These are phyloP conservation scores for Cetonia aurata DNA, from an alignment of 2,888 invertebrate genomes.

Conservation along the genomic window DNA sequence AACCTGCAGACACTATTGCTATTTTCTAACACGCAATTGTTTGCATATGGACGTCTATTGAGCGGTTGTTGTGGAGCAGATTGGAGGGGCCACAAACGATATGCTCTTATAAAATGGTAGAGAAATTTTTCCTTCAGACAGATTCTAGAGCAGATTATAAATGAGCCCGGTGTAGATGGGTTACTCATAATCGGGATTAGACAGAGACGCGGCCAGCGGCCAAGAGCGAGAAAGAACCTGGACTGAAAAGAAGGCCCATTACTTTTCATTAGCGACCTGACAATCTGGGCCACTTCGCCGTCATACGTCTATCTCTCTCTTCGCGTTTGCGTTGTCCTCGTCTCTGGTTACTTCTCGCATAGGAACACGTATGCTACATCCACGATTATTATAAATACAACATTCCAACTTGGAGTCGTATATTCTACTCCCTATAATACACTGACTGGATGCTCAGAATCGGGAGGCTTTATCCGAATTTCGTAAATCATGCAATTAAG, in stretches of 20 bases:
- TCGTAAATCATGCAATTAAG: neutral
- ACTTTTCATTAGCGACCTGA: slow-evolving; percentile 58
- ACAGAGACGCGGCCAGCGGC: slow-evolving; percentile 36
- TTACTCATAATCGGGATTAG: slow-evolving; percentile 53
- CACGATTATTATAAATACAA: too few relatives aligned
- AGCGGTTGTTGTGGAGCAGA: too few relatives aligned
- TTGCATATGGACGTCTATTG: too few relatives aligned
- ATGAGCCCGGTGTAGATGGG: slow-evolving; percentile 41
- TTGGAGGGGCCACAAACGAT: too few relatives aligned
- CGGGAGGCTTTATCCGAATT: neutral
- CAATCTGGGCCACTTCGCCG: slow-evolving; percentile 51
- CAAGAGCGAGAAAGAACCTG: slow-evolving; percentile 43
- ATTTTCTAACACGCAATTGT: too few relatives aligned
- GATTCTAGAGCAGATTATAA: slow-evolving; percentile 39
- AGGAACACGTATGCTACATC: too few relatives aligned
- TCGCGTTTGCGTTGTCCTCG: too few relatives aligned
- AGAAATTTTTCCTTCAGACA: slow-evolving; percentile 21
- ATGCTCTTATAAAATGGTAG: too few relatives aligned
- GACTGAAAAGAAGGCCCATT: slow-evolving; percentile 57
- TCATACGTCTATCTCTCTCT: too few relatives aligned
- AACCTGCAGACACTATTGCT: too few relatives aligned
- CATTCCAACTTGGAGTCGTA: too few relatives aligned
- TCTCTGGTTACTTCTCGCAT: too few relatives aligned
- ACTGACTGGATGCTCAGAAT: neutral
- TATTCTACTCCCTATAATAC: neutral